These are phyloP conservation scores for Dryoscopus gambensis DNA, from an alignment of 2,113 vertebrate genomes.

Conservation along the genomic window DNA sequence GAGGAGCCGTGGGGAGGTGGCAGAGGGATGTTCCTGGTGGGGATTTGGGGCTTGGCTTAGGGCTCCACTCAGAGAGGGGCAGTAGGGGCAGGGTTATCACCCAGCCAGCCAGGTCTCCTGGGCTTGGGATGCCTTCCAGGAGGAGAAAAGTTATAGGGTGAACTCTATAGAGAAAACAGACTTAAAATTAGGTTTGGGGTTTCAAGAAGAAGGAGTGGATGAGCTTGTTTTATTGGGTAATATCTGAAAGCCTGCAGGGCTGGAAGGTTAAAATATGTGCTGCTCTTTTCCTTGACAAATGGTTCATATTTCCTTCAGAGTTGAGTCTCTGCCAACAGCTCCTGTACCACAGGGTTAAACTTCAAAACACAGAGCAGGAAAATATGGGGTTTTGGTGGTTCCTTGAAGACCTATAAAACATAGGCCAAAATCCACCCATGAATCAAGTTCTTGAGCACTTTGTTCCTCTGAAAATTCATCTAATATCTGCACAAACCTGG, in stretches of 20 bases:
- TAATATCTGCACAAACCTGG: not conserved
- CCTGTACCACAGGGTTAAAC: not conserved
- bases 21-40: fast-evolving
- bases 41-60: not conserved
- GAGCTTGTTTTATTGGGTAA: conserved; percentile 5
- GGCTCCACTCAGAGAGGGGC: not conserved
- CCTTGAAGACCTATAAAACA: conserved; percentile 32
- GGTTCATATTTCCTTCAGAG: conserved; percentile 4
- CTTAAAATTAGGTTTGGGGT: not conserved
- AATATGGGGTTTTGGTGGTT: not conserved
- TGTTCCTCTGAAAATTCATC: conserved; percentile 14
- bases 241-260: not conserved
- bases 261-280: not conserved
- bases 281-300: conserved; percentile 17
- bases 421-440: not conserved
- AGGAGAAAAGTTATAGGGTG: not conserved
- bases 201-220: not conserved
- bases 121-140: not conserved
- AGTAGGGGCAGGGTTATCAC: not conserved
- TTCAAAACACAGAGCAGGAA: not conserved
- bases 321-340: not conserved
- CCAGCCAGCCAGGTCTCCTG: not conserved
- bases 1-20: not conserved
- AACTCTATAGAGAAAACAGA: not conserved
- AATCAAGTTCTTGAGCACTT: conserved; percentile 4